Conservation (phyloP, 2,113 vertebrate genomes). For the Trogon surrucura region DNA sequence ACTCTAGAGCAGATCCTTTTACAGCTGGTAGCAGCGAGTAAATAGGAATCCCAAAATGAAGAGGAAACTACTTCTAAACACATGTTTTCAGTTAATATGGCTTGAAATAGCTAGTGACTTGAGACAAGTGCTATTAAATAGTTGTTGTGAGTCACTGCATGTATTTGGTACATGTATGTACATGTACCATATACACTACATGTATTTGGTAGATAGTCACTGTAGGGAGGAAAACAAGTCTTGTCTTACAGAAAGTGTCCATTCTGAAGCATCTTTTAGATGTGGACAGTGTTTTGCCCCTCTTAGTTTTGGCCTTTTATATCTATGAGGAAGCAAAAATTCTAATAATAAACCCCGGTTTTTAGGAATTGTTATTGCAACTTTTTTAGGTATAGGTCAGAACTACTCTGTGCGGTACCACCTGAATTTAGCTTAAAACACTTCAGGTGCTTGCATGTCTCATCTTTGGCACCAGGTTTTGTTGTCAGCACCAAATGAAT, state of each 20-base stretch:
- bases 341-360: fast-evolving
- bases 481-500: neutral
- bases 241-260: neutral
- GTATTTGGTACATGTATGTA: no score
- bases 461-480: neutral
- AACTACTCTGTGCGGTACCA: neutral
- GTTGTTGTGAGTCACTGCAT: neutral
- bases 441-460: neutral
- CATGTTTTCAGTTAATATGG: neutral
- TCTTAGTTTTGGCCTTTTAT: neutral
- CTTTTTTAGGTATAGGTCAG: neutral
- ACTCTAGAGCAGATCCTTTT: neutral
- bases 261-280: neutral
- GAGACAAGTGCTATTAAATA: neutral
- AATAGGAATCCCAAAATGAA: neutral
- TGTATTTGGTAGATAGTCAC: neutral
- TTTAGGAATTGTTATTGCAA: neutral
- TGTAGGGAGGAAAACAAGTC: neutral
- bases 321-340: neutral
- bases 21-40: neutral
- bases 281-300: neutral
- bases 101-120: neutral
- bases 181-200: no score
- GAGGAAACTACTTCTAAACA: neutral
- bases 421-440: neutral